These are phyloP conservation scores for Rhynchophorus ferrugineus DNA, from an alignment of 1,140 invertebrate species.

Conservation along the genomic window DNA sequence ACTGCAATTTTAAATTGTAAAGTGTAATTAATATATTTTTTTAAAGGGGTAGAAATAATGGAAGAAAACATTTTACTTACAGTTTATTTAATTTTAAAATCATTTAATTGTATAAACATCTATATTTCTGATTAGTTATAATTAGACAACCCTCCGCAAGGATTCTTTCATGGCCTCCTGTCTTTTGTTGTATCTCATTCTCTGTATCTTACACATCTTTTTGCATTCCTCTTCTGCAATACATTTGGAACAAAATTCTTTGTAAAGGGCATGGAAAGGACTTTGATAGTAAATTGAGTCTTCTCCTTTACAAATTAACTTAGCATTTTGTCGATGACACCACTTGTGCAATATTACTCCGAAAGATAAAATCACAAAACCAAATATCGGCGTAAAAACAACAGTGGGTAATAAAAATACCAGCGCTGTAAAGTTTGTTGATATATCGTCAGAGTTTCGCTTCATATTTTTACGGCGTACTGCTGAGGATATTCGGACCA, in stretches of 20 bases:
- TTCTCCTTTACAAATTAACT: not conserved
- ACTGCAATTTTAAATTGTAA: too few species aligned
- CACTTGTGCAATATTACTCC: conserved; percentile 12
- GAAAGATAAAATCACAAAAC: conserved; percentile 4
- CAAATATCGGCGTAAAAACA: conserved; percentile 14
- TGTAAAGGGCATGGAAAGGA: conserved; percentile 13
- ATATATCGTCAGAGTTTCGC: conserved; percentile 2
- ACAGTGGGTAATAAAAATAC: conserved; percentile 17
- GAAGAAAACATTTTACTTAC: too few species aligned
- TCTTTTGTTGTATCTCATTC: conserved; percentile 11
- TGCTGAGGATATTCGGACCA: conserved; percentile 10
- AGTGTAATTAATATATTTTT: too few species aligned
- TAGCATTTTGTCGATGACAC: conserved; percentile 18
- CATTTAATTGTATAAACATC: too few species aligned
- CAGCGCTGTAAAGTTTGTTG: conserved; percentile 14
- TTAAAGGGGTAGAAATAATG: too few species aligned
- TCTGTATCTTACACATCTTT: conserved; percentile 16
- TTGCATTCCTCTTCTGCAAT: conserved; percentile 10
- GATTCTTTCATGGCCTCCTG: conserved; percentile 10
- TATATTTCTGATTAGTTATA: too few species aligned
- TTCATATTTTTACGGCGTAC: not conserved
- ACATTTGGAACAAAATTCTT: conserved; percentile 16
- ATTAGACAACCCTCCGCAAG: conserved; percentile 11
- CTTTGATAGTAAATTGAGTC: conserved; percentile 14
- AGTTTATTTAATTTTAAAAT: too few species aligned